phyloP scores from a whole-genome alignment of 2,888 invertebrate species.

The Lomographa bimaculata region DNA sequence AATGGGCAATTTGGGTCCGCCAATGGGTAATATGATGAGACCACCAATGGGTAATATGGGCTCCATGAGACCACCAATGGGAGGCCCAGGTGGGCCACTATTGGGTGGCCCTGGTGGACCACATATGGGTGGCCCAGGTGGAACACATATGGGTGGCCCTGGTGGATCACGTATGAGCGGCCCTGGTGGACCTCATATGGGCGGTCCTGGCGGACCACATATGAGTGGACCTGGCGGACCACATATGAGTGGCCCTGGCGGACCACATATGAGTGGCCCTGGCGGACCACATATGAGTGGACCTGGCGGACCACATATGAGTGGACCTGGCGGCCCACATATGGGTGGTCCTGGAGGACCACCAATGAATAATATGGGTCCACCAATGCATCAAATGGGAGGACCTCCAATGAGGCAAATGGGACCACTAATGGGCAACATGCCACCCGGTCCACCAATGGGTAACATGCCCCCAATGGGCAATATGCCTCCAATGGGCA shows the following conservation, averaged over 20 bases:
- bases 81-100: slow-evolving; percentile 14
- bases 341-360: slow-evolving; percentile 9
- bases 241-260: slow-evolving; percentile 1
- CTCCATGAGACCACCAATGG: slow-evolving; percentile 27
- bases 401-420: slow-evolving; percentile 15
- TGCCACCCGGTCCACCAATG: slow-evolving; percentile 20
- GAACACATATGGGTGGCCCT: slow-evolving; percentile 7
- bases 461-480: slow-evolving; percentile 33
- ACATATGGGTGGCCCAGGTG: slow-evolving; percentile 21
- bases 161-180: not conserved
- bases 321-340: slow-evolving; percentile 6
- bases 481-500: slow-evolving; percentile 26
- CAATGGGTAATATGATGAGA: slow-evolving; percentile 39
- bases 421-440: slow-evolving; percentile 21
- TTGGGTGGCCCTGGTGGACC: slow-evolving; percentile 18
- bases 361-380: slow-evolving; percentile 7
- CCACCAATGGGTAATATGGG: slow-evolving; percentile 31
- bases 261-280: not conserved
- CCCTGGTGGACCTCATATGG: slow-evolving; percentile 16
- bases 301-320: slow-evolving; percentile 10
- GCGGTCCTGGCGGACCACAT: slow-evolving; percentile 14
- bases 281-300: slow-evolving; percentile 7
- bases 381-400: slow-evolving; percentile 16
- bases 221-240: slow-evolving; percentile 17
- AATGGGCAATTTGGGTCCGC: slow-evolving; percentile 29